phyloP scores from a whole-genome alignment of 2,888 invertebrate genomes.

The Taphrorychus bicolor region DNA sequence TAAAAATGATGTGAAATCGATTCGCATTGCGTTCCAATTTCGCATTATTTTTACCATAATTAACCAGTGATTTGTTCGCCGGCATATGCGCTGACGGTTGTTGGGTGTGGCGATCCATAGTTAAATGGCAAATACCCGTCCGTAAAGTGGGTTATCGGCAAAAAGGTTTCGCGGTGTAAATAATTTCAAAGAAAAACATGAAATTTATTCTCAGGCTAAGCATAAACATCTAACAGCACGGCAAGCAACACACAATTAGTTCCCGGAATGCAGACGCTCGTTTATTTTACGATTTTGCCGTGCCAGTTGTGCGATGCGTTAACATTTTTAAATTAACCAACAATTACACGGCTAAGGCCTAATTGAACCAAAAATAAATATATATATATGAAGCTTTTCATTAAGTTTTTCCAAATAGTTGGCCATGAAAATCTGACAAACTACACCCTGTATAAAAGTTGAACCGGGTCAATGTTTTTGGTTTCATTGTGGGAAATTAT shows the following conservation, averaged over 20 bases:
- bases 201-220: not conserved
- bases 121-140: not conserved
- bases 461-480: too few relatives aligned
- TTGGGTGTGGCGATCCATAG: not conserved
- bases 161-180: slow-evolving; percentile 2
- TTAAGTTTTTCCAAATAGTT: too few relatives aligned
- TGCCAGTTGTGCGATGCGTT: not conserved
- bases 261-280: slow-evolving; percentile 9
- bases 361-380: not conserved
- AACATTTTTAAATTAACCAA: not conserved
- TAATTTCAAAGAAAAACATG: slow-evolving; percentile 7
- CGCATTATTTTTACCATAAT: not conserved
- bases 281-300: slow-evolving; percentile 14
- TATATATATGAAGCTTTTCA: too few relatives aligned
- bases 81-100: not conserved
- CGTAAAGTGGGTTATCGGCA: slow-evolving; percentile 3
- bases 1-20: slow-evolving; percentile 38
- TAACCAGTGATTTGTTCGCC: not conserved
- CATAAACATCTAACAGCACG: slow-evolving; percentile 1
- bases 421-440: too few relatives aligned
- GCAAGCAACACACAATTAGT: not conserved
- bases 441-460: too few relatives aligned
- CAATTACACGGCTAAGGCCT: not conserved
- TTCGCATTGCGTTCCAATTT: slow-evolving; percentile 22
- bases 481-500: too few relatives aligned